Evolutionary conservation across 2,888 invertebrate species (phyloP).

Genomic region (Cephus pygmeus): DNA sequence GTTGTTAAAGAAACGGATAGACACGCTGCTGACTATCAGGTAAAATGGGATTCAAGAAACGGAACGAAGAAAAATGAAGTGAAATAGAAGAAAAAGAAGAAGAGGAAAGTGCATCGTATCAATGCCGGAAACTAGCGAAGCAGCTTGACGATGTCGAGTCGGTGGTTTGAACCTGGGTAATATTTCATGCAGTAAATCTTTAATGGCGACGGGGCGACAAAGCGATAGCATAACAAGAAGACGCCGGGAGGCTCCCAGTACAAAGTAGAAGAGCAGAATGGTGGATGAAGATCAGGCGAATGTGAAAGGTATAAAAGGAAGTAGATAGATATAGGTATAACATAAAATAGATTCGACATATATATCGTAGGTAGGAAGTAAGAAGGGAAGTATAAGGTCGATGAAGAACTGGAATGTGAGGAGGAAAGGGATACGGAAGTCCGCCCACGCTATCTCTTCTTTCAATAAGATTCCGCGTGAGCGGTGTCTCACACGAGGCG

Average conservation of each 20-base stretch:
- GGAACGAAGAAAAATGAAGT: constrained; percentile 11
- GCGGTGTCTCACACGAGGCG: constrained; percentile 42
- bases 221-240: constrained; percentile 30
- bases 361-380: background rate
- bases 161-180: background rate
- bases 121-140: background rate
- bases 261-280: constrained; percentile 26
- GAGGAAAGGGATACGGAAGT: too few species aligned
- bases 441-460: constrained; percentile 38
- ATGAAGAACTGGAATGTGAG: too few species aligned
- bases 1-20: too few species aligned
- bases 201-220: constrained; percentile 27
- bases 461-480: constrained; percentile 53
- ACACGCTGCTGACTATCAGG: too few species aligned
- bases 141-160: too few species aligned
- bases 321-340: too few species aligned
- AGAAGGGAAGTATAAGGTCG: constrained; percentile 14
- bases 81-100: constrained; percentile 8
- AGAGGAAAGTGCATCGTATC: constrained; percentile 8
- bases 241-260: constrained; percentile 18
- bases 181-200: constrained; percentile 40
- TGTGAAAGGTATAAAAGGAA: too few species aligned
- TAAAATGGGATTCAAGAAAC: too few species aligned
- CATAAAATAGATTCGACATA: too few species aligned
- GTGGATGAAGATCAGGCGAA: constrained; percentile 23